Evolutionary conservation across 2,113 vertebrate genomes (phyloP), one percentile per base, ranked within the genome.

Genomic region (Tiliqua scincoides): DNA sequence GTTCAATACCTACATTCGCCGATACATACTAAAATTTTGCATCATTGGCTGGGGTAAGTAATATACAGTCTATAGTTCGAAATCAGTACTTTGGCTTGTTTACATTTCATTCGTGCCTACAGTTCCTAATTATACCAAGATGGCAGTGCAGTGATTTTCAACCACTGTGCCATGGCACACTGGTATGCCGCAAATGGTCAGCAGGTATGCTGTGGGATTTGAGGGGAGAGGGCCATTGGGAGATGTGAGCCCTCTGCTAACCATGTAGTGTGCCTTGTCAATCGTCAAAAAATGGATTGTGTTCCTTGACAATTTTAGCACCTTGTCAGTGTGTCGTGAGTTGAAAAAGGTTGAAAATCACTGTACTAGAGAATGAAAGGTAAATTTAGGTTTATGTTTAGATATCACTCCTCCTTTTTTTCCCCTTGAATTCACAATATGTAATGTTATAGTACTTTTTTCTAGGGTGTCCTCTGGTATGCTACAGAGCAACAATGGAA

Each of bases 1-100:
- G 14, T 99, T 99, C 93, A 99, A 99, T 95, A 99, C 98, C 0
- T 99, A 99, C 83, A 98, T 99, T 70, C 97, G 98, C 40, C 89
- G 98, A 86, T 99, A 99, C 86, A 98, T 99, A 91, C 96, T 99
- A 73, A 99, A 99, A 94, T 99, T 99, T 93, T 99, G 98, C 96
- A 93, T 99, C 76, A 94, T 99, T 37, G 98, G 99, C 89, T 99
- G 99, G 99, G 99, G 99, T 99, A 94, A 97, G 98, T 30, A 48
- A 30, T 87, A 2, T 25, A 5, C 57, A 68, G 2, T 2, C 2
- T n/a, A 4, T 12, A 1, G 37, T 83, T 83, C 62, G 1, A 37
- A 75, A 73, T 54, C 73, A 83, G 18, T 43, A 57, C 14, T 23
- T 11, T 75, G 48, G 4, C 12, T 82, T 78, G 12, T 1, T 81